phyloP scores from a whole-genome alignment of 2,888 invertebrate species.

The Malacosoma neustria region DNA sequence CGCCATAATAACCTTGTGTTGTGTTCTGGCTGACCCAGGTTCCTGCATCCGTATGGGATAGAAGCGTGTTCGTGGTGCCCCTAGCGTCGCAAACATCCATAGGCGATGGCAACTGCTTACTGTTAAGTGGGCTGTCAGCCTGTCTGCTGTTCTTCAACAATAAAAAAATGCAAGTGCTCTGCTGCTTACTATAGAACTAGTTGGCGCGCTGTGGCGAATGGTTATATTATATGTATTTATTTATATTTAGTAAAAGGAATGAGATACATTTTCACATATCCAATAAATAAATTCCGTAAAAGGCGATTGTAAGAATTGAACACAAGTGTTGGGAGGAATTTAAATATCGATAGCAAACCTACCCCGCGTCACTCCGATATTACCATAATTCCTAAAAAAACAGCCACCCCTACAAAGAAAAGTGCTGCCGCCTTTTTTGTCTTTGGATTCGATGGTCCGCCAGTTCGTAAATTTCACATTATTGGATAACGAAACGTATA shows the following conservation, averaged over 20 bases:
- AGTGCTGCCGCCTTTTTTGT: slow-evolving; percentile 41
- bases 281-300: slow-evolving; percentile 8
- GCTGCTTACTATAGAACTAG: too few relatives aligned
- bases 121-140: too few relatives aligned
- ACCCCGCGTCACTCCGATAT: slow-evolving; percentile 52
- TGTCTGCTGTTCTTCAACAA: too few relatives aligned
- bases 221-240: too few relatives aligned
- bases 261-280: neutral
- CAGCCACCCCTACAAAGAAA: slow-evolving; percentile 37
- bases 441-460: slow-evolving; percentile 33
- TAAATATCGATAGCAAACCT: slow-evolving; percentile 58
- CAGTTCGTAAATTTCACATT: slow-evolving; percentile 33
- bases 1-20: too few relatives aligned
- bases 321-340: slow-evolving; percentile 43
- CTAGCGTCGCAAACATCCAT: too few relatives aligned
- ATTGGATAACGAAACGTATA: neutral
- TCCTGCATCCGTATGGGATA: too few relatives aligned
- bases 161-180: too few relatives aligned
- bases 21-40: too few relatives aligned
- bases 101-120: too few relatives aligned
- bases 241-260: slow-evolving; percentile 9
- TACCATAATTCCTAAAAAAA: slow-evolving; percentile 70
- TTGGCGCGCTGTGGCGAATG: too few relatives aligned
- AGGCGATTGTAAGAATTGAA: slow-evolving; percentile 34
- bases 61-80: too few relatives aligned